A percentile compares a stretch with the other conserved stretches of the same genome.
Evolutionary conservation across 2,113 vertebrate genomes (phyloP).

Genomic region (Parus major): DNA sequence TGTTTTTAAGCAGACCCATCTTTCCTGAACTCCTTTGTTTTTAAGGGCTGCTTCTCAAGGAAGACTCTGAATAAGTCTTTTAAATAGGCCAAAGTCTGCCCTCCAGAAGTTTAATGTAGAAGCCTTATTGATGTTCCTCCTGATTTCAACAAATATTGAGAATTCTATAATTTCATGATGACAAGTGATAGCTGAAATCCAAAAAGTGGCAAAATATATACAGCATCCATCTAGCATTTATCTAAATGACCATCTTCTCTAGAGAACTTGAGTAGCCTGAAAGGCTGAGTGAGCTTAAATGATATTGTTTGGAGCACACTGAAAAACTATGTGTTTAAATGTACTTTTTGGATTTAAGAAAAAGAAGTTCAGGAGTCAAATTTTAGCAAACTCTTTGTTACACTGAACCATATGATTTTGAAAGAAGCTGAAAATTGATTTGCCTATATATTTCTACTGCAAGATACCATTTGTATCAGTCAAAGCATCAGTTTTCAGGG

Average conservation of each 20-base stretch:
- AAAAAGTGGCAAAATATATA: background rate
- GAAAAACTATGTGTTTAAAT: background rate
- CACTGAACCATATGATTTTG: background rate
- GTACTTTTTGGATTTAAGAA: background rate
- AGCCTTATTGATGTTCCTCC: no score
- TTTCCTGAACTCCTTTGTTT: no score
- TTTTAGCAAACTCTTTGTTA: background rate
- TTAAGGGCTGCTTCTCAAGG: no score
- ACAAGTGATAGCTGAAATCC: background rate
- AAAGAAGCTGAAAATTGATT: background rate
- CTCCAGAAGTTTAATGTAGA: no score
- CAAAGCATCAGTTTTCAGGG: background rate
- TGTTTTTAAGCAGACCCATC: no score
- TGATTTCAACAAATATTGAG: no score
- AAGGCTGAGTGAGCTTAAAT: background rate
- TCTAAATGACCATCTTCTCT: background rate
- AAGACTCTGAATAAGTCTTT: no score
- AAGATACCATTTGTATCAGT: background rate
- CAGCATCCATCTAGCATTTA: background rate
- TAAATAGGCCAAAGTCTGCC: no score
- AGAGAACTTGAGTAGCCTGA: background rate
- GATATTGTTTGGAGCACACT: accelerated
- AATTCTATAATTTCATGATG: no score
- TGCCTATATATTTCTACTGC: background rate
- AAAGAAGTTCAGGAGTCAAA: background rate